Evolutionary conservation across 1,140 invertebrate species (phyloP).

Genomic region (Apis mellifera): DNA sequence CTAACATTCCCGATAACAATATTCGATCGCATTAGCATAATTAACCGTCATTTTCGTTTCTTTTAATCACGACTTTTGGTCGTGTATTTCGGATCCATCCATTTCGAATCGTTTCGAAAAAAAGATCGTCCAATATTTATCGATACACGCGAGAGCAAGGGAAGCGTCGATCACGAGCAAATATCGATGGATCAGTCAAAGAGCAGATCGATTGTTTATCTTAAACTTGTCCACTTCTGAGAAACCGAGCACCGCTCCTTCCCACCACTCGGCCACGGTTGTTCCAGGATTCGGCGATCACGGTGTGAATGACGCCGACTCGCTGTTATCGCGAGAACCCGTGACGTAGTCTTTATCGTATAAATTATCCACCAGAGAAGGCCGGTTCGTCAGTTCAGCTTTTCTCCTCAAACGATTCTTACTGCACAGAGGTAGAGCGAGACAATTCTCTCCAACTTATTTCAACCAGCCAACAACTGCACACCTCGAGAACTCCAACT

Average conservation of each 20-base stretch:
- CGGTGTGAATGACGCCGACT: slow-evolving; percentile 53
- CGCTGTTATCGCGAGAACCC: slow-evolving; percentile 46
- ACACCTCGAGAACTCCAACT: slow-evolving; percentile 15
- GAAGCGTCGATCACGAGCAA: not conserved
- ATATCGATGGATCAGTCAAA: not conserved
- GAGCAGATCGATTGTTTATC: not conserved
- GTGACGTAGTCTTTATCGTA: slow-evolving; percentile 63
- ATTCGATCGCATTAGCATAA: not conserved
- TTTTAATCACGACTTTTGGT: not conserved
- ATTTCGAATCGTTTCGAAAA: too few species aligned
- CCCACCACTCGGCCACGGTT: not conserved
- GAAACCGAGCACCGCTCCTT: not conserved
- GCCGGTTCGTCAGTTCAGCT: slow-evolving; percentile 50
- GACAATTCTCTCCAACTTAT: not conserved
- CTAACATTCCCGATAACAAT: not conserved
- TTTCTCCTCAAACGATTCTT: slow-evolving; percentile 11
- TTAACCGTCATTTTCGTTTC: not conserved
- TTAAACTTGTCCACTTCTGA: slow-evolving; percentile 17
- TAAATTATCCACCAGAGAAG: slow-evolving; percentile 59
- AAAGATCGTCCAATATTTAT: too few species aligned
- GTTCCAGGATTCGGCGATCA: slow-evolving; percentile 29
- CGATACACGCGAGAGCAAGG: too few species aligned
- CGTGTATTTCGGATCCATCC: too few species aligned
- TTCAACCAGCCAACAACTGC: slow-evolving; percentile 39
- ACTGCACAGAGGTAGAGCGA: slow-evolving; percentile 40